Evolutionary conservation across 1,140 invertebrate species (phyloP).

Genomic region (Scaptodrosophila lebanonensis): DNA sequence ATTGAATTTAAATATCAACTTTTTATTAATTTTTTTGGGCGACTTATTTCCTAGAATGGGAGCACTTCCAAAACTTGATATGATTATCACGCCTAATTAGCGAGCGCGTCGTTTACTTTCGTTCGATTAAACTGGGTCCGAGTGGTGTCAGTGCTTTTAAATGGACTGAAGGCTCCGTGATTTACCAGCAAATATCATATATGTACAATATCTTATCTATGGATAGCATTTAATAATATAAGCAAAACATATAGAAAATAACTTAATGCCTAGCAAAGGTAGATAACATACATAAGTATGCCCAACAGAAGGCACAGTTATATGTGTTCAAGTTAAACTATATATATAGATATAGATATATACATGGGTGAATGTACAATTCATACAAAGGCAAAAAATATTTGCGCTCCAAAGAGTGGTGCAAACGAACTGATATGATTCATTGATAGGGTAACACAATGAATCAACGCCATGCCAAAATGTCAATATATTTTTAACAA

Average conservation of each 20-base stretch:
- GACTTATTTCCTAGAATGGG: no score
- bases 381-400: no score
- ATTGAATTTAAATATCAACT: neutral
- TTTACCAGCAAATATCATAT: slow-evolving; percentile 23
- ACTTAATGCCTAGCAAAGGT: neutral
- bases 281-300: neutral
- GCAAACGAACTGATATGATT: slow-evolving; percentile 5
- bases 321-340: no score
- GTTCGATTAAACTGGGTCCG: slow-evolving; percentile 51
- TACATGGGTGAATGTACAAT: no score
- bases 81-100: slow-evolving; percentile 44
- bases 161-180: slow-evolving; percentile 11
- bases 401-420: no score
- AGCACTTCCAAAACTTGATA: no score
- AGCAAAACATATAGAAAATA: slow-evolving; percentile 6
- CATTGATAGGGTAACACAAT: slow-evolving; percentile 23
- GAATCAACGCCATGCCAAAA: slow-evolving; percentile 27
- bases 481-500: no score
- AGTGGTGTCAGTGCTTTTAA: slow-evolving; percentile 45
- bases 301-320: no score
- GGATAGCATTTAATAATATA: neutral
- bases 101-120: slow-evolving; percentile 54
- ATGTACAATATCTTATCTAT: slow-evolving; percentile 27
- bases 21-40: neutral
- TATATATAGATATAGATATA: no score